Conservation (phyloP, 2,797 vertebrate genomes). For the Mus spretus region DNA sequence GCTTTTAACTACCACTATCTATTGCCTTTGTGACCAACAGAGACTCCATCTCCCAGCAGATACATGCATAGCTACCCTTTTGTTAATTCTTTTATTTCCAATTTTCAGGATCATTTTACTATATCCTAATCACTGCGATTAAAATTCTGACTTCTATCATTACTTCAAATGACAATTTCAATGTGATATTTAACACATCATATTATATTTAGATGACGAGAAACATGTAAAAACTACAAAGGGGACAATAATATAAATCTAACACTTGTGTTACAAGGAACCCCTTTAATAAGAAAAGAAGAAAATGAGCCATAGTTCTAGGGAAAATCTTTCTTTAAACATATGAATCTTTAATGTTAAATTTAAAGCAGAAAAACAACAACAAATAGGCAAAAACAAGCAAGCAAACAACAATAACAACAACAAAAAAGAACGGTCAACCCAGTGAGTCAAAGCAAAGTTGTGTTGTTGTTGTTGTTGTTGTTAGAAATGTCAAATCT, state of each 20-base stretch:
- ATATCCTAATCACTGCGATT: not conserved
- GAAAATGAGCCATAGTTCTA: not conserved
- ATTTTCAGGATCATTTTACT: conserved; percentile 15
- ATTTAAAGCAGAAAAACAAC: not conserved
- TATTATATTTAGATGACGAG: conserved; percentile 18
- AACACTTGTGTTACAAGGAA: not conserved
- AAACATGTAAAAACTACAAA: not conserved
- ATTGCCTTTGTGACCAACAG: not conserved
- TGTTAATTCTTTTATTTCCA: not conserved
- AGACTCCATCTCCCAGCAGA: not conserved
- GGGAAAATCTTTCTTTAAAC: not conserved
- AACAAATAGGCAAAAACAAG: not conserved
- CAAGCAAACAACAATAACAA: not conserved
- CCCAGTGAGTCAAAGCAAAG: not conserved
- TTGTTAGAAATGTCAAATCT: not conserved
- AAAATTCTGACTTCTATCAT: not conserved
- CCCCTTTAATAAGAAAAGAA: not conserved
- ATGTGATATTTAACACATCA: not conserved
- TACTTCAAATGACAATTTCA: conserved; percentile 4
- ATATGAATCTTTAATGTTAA: not conserved
- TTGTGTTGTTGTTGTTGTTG: not conserved
- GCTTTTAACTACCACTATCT: not conserved
- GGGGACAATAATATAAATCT: not conserved
- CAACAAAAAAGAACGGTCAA: not conserved
- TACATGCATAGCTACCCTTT: not conserved